A percentile compares a stretch with the other conserved stretches of the same genome.
These are phyloP conservation scores for Philereme transversata DNA, from an alignment of 2,888 invertebrate genomes.

Conservation along the genomic window DNA sequence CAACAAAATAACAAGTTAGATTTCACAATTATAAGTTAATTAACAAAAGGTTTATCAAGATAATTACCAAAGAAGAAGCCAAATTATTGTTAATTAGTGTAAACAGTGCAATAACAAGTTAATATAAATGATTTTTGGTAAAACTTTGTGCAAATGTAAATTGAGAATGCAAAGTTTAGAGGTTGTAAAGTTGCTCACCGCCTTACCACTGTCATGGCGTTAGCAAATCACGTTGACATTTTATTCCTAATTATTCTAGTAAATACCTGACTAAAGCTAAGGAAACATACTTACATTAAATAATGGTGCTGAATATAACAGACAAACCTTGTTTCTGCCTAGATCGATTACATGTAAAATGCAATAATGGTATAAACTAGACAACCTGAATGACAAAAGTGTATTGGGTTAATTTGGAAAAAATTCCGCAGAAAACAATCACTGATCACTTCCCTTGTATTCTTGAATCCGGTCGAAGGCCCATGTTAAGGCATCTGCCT, in stretches of 20 bases:
- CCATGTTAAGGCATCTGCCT: no score
- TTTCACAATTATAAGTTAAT: background rate
- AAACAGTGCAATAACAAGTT: background rate
- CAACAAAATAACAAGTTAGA: background rate
- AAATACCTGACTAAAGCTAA: background rate
- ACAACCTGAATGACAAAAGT: constrained; percentile 2
- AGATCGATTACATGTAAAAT: constrained; percentile 2
- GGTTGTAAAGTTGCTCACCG: background rate
- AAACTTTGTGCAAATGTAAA: constrained; percentile 3
- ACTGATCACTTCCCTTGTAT: constrained; percentile 11
- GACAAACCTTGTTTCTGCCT: constrained; percentile 3
- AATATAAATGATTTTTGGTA: background rate
- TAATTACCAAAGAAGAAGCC: background rate
- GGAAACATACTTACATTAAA: background rate
- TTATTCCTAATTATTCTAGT: background rate
- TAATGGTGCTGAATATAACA: background rate
- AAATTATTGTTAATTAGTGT: background rate
- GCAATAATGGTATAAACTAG: background rate
- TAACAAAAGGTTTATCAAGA: background rate
- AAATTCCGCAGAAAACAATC: background rate
- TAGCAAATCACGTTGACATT: background rate
- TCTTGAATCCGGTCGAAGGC: constrained; percentile 2
- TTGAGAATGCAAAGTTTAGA: background rate
- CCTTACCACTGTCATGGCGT: no score
- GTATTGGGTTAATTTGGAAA: constrained; percentile 7